phyloP scores from a whole-genome alignment of 2,797 vertebrate species.

The Mormyrus proboscirostris region DNA sequence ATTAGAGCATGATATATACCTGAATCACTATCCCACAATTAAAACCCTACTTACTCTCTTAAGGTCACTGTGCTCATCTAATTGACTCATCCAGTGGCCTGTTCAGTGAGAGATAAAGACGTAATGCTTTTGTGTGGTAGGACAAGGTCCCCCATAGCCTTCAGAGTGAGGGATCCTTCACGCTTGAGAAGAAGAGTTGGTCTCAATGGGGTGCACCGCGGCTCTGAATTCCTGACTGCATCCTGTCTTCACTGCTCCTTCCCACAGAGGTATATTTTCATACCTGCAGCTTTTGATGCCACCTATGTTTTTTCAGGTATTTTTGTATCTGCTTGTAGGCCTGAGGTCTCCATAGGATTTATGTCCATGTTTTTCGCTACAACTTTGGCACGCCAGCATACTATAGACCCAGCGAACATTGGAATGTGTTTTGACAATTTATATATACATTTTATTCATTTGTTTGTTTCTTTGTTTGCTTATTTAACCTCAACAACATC shows the following conservation, averaged over 20 bases:
- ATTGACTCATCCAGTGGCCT: conserved; percentile 1
- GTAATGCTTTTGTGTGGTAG: neutral
- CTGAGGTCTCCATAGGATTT: neutral
- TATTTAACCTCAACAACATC: neutral
- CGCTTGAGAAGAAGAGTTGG: neutral
- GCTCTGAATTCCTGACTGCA: neutral
- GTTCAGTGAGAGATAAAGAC: neutral
- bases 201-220: neutral
- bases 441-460: neutral
- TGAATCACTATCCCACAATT: neutral
- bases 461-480: neutral
- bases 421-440: neutral
- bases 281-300: neutral
- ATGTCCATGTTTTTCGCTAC: neutral
- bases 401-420: neutral
- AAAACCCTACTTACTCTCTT: neutral
- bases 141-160: neutral
- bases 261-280: neutral
- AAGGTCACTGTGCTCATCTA: neutral
- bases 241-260: neutral
- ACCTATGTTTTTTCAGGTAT: neutral
- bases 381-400: neutral
- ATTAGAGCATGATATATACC: neutral
- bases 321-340: neutral
- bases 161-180: neutral